Conservation (phyloP, 1,140 invertebrate genomes). For the Chironomus tepperi region DNA sequence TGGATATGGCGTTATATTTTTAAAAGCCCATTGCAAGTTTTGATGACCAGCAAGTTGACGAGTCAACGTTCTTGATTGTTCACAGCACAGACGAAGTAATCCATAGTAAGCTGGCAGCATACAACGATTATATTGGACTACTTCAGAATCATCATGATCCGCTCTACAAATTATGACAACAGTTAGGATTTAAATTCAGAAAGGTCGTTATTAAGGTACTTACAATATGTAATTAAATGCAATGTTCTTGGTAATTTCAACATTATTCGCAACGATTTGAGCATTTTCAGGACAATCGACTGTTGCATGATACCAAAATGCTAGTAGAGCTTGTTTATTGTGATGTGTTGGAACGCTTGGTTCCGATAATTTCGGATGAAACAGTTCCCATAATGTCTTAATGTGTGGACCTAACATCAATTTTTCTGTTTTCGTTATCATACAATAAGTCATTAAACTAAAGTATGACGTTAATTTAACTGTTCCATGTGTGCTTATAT, state of each 20-base stretch:
- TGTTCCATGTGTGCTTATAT: constrained; percentile 75
- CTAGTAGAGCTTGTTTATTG: constrained; percentile 85
- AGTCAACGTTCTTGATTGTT: constrained; percentile 75
- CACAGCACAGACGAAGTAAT: constrained; percentile 77
- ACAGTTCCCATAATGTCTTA: constrained; percentile 84
- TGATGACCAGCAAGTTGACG: constrained; percentile 81
- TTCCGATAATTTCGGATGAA: constrained; percentile 90
- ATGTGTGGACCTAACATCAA: constrained; percentile 87
- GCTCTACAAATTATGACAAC: constrained; percentile 51
- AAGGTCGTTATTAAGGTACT: constrained; percentile 40
- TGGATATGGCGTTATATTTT: constrained; percentile 89
- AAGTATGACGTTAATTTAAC: constrained; percentile 89
- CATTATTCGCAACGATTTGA: constrained; percentile 69
- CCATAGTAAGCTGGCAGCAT: constrained; percentile 95
- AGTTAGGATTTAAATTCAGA: constrained; percentile 25
- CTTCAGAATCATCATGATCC: constrained; percentile 92
- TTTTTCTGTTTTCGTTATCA: constrained; percentile 82
- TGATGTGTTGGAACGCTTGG: constrained; percentile 89
- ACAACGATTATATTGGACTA: constrained; percentile 82
- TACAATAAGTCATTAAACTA: constrained; percentile 80
- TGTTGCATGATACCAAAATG: constrained; percentile 89
- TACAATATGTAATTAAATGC: constrained; percentile 95
- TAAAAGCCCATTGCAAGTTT: constrained; percentile 93
- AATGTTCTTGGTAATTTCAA: constrained; percentile 70
- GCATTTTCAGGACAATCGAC: constrained; percentile 88